A percentile compares a stretch with the other conserved stretches of the same genome.
phyloP scores from a whole-genome alignment of 2,113 vertebrate genomes.

The Eublepharis macularius region DNA sequence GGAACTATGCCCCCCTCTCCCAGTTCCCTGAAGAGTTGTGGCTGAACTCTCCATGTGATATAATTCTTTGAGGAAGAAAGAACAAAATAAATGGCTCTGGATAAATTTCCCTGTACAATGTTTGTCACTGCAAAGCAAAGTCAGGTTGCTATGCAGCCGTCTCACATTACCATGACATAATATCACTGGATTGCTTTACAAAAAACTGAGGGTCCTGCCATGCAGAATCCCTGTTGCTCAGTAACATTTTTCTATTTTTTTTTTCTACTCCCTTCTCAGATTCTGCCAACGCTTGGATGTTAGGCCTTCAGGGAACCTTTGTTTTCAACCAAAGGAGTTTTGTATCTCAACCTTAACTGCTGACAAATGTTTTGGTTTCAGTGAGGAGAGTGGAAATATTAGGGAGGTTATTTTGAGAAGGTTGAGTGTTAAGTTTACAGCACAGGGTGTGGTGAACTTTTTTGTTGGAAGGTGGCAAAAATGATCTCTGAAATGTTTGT shows the following conservation, averaged over 20 bases:
- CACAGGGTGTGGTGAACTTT: neutral
- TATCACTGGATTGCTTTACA: conserved; percentile 12
- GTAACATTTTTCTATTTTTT: conserved; percentile 26
- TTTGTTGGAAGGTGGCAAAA: neutral
- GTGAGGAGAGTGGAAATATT: neutral
- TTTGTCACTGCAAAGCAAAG: neutral
- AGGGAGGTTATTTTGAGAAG: conserved; percentile 6
- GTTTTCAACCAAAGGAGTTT: conserved; percentile 35
- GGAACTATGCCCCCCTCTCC: too few species aligned
- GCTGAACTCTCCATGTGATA: neutral
- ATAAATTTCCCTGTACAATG: neutral
- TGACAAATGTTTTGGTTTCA: neutral
- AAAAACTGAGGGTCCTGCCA: conserved; percentile 1
- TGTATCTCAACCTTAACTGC: conserved; percentile 19
- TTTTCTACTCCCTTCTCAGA: neutral
- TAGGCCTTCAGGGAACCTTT: neutral
- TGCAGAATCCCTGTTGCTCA: conserved; percentile 43
- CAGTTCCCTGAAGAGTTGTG: neutral
- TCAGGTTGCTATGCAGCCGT: conserved; percentile 26
- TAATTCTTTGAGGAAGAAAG: neutral
- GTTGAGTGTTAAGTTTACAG: neutral
- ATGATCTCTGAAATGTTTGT: neutral
- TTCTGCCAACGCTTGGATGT: neutral
- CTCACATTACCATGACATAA: neutral
- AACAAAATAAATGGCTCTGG: neutral